phyloP scores from a whole-genome alignment of 2,113 vertebrate species.

The Reinhardtius hippoglossoides region DNA sequence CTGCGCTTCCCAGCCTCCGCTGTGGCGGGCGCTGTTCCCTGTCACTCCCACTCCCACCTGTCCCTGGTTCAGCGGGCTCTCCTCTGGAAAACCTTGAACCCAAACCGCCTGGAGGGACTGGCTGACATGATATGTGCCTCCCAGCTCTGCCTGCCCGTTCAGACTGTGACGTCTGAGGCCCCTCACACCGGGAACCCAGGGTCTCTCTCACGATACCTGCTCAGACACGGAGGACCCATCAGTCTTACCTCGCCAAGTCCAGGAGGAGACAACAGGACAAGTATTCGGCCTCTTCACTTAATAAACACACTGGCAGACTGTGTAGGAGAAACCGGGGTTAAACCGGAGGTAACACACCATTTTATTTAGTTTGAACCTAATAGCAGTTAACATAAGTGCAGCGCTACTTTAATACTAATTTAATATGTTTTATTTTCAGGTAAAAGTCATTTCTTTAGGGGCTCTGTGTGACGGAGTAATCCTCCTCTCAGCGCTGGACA shows the following conservation, averaged over 20 bases:
- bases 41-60: conserved; percentile 78
- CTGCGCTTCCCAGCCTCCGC: conserved; percentile 80
- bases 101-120: conserved; percentile 71
- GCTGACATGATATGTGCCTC: conserved; percentile 77
- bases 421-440: conserved; percentile 50
- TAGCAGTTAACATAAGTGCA: no score
- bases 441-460: conserved; percentile 70
- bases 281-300: conserved; percentile 76
- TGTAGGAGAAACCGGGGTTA: conserved; percentile 27
- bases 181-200: conserved; percentile 51
- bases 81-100: conserved; percentile 86
- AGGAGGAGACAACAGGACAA: conserved; percentile 44
- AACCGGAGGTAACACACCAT: conserved; percentile 50
- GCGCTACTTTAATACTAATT: neutral
- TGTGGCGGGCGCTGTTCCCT: conserved; percentile 79
- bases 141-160: conserved; percentile 66
- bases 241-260: conserved; percentile 76
- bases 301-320: conserved; percentile 77
- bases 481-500: conserved; percentile 61
- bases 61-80: conserved; percentile 85
- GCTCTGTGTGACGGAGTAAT: conserved; percentile 39
- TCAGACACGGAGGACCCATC: conserved; percentile 72
- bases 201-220: conserved; percentile 50
- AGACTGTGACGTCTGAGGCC: conserved; percentile 8
- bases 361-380: neutral